Base-by-base conservation (phyloP, 2,113 vertebrate species). In the Xyrauchen texanus region DNA sequence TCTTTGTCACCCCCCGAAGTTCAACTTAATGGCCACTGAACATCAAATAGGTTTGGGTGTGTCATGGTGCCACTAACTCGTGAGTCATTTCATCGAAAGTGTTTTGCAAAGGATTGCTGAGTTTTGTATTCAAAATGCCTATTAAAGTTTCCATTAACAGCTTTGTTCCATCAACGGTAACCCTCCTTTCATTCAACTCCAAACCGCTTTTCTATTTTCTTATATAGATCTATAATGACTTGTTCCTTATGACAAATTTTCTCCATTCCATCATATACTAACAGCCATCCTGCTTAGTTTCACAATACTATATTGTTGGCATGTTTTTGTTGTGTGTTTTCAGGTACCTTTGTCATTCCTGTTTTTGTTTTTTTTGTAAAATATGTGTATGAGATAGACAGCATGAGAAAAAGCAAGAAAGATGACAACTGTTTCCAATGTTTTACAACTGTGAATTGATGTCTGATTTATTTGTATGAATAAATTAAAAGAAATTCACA, bases 1-100 rank as follows among this genome's bases (percentile, higher is more conserved):
- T 2, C 34, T 6, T 57, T 71, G 34, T 57, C 55, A 21, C 47
- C 68, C 57, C 46, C 8, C 57, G 10, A 49, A 58, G 57, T 68
- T 34, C 11, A 70, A 70, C 68, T 12, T 70, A 78, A 67, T 47
- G 53, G 76, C 21, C 12, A 51, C 16, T 61, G 55, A 42, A 60
- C 44, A 78, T 58, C 76, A 78, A 68, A 78, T 78, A 60, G 55
- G 57, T 68, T 68, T 67, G 77, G 77, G 67, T 70, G 77, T 79
- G 68, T 72, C 68, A 53, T 46, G 11, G 13, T 52, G 58, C 68
- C 77, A 64, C 77, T 65, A 70, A 65, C 61, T 73, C 53, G 21
- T 79, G 61, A 79, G 60, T 65, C 68, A 57, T 79, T 21, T 61
- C 21, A 55, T 49, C 42, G 60, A 45, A 72, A 71, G 51, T 57